Percentiles rank a stretch among this genome's conserved stretches.
phyloP scores from a whole-genome alignment of 2,113 vertebrate genomes.

The Pygoscelis adeliae region DNA sequence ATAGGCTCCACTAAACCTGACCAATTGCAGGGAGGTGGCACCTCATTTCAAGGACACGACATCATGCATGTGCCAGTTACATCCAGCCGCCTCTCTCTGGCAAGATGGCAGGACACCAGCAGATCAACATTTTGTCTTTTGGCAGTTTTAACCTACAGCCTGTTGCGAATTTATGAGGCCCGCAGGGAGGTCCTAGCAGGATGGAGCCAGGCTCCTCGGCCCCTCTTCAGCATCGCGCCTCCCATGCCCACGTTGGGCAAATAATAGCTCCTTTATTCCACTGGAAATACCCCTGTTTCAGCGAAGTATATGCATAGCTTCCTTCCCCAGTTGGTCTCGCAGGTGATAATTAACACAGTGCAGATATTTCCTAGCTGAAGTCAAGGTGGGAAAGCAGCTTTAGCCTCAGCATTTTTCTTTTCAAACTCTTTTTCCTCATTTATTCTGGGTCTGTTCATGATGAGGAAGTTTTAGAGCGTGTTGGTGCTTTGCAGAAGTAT shows the following conservation, averaged over 20 bases:
- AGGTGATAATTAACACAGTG: conserved; percentile 50
- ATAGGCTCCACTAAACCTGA: conserved; percentile 51
- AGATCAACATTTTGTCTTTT: neutral
- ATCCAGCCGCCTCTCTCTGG: neutral
- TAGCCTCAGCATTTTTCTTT: neutral
- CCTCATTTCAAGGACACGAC: conserved; percentile 34
- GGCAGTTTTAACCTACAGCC: neutral
- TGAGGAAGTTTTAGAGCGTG: conserved; percentile 5
- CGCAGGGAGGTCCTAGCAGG: neutral
- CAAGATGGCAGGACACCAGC: neutral
- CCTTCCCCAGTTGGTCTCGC: neutral
- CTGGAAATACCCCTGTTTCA: neutral
- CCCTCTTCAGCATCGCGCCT: neutral
- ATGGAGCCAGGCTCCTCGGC: neutral
- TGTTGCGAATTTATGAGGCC: neutral
- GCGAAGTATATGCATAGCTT: neutral
- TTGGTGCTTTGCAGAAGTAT: conserved; percentile 36
- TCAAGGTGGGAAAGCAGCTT: neutral
- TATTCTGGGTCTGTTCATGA: neutral
- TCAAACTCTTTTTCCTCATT: neutral
- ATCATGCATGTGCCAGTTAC: neutral
- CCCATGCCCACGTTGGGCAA: rapidly evolving
- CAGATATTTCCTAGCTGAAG: conserved; percentile 3
- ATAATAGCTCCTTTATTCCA: conserved; percentile 36
- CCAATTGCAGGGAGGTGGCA: conserved; percentile 60